These are phyloP conservation scores for Xenopus borealis DNA, from an alignment of 2,113 vertebrate species.

Conservation along the genomic window DNA sequence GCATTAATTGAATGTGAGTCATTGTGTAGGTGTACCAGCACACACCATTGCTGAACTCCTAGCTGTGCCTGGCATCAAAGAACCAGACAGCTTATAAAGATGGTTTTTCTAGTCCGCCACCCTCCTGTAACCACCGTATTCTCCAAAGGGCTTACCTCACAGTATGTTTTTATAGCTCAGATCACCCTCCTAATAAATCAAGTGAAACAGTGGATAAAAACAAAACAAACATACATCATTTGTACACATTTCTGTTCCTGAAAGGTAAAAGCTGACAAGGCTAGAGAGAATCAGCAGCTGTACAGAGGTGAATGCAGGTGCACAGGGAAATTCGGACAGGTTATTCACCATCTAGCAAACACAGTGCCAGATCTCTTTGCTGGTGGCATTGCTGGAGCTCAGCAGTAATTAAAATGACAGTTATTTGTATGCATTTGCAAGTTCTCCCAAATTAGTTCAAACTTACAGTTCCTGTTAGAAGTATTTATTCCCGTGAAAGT, in stretches of 20 bases:
- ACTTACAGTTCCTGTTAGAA: too few species aligned
- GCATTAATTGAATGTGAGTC: conserved; percentile 29
- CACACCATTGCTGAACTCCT: conserved; percentile 1
- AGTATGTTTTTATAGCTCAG: too few species aligned
- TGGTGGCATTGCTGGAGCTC: too few species aligned
- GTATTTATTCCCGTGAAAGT: too few species aligned
- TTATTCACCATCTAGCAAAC: too few species aligned
- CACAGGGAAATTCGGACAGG: not conserved
- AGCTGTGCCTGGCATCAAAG: not conserved
- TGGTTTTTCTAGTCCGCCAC: not conserved
- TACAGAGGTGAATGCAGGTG: not conserved
- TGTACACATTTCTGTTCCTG: not conserved
- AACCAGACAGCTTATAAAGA: not conserved
- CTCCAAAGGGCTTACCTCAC: not conserved
- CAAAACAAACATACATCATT: too few species aligned
- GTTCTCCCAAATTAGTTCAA: too few species aligned
- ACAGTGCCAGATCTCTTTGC: too few species aligned
- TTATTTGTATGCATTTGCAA: too few species aligned
- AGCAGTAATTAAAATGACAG: too few species aligned
- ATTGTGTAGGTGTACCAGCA: conserved; percentile 23
- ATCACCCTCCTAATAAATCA: too few species aligned
- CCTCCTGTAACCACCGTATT: not conserved
- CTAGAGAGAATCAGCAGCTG: not conserved
- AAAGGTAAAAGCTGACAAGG: not conserved
- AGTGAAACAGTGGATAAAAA: too few species aligned